phyloP scores from a whole-genome alignment of 2,888 invertebrate genomes.

The Scaptomyza flava region DNA sequence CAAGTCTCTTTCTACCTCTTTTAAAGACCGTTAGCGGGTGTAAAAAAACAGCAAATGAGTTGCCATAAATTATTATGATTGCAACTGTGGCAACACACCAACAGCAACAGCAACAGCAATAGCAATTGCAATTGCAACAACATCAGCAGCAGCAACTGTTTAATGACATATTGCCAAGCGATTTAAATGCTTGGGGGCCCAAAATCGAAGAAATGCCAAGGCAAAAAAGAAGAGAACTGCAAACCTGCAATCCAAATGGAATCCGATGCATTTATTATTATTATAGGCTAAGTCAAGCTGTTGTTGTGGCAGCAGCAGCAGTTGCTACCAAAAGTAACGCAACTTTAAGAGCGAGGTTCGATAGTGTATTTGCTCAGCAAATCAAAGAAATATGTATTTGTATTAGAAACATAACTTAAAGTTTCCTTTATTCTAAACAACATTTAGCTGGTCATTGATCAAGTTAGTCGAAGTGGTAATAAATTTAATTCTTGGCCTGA shows the following conservation, averaged over 20 bases:
- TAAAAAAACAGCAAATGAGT: conserved; percentile 73
- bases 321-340: conserved; percentile 11
- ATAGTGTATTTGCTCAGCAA: background rate
- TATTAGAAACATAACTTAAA: background rate
- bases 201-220: conserved; percentile 2
- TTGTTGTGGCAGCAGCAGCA: conserved; percentile 3
- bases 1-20: conserved; percentile 14
- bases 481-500: conserved; percentile 24
- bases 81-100: conserved; percentile 51
- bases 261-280: conserved; percentile 18
- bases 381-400: background rate
- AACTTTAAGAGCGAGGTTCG: background rate
- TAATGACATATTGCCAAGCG: conserved; percentile 81
- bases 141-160: conserved; percentile 73
- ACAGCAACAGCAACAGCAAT: conserved; percentile 17
- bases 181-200: conserved; percentile 43
- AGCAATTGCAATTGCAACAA: conserved; percentile 11
- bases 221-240: background rate
- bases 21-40: conserved; percentile 48
- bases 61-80: conserved; percentile 83
- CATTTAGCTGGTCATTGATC: conserved; percentile 32
- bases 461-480: conserved; percentile 31
- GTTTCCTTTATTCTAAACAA: conserved; percentile 1
- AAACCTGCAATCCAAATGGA: conserved; percentile 27
- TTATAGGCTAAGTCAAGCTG: conserved; percentile 24